Conservation (phyloP, 2,113 vertebrate species). For the Amphiprion ocellaris region DNA sequence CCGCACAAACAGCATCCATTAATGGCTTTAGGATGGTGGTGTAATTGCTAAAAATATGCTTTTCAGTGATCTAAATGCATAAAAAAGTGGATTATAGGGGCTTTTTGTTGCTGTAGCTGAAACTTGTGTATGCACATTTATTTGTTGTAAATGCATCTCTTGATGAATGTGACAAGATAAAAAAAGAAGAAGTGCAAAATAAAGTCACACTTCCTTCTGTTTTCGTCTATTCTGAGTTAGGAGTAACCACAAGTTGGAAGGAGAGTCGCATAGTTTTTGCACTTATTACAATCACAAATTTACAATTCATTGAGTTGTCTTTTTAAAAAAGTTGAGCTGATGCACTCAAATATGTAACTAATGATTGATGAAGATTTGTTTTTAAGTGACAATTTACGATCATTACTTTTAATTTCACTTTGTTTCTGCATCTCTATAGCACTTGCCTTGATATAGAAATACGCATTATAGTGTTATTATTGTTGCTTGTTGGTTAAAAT, state of each 20-base stretch:
- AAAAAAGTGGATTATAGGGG: constrained; percentile 25
- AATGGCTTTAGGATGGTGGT: constrained; percentile 32
- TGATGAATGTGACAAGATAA: not conserved
- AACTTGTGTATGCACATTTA: constrained; percentile 2
- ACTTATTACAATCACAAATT: not conserved
- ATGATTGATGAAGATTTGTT: constrained; percentile 5
- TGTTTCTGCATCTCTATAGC: not conserved
- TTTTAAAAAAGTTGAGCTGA: not conserved
- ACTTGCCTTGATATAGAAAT: constrained; percentile 10
- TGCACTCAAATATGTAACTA: not conserved
- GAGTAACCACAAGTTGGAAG: constrained; percentile 13
- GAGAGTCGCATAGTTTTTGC: constrained; percentile 11
- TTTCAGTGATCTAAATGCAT: constrained; percentile 41
- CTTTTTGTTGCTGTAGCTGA: not conserved
- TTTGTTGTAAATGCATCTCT: constrained; percentile 16
- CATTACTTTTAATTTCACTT: constrained; percentile 7
- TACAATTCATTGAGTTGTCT: not conserved
- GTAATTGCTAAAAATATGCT: constrained; percentile 34
- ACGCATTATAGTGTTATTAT: constrained; percentile 2
- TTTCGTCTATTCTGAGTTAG: constrained; percentile 27
- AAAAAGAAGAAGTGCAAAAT: constrained; percentile 36
- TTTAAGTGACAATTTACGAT: not conserved
- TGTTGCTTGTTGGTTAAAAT: constrained; percentile 25
- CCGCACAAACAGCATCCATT: constrained; percentile 62
- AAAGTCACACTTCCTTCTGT: constrained; percentile 53